These are phyloP conservation scores for Melopsittacus undulatus DNA, from an alignment of 2,797 vertebrate genomes.

Conservation along the genomic window DNA sequence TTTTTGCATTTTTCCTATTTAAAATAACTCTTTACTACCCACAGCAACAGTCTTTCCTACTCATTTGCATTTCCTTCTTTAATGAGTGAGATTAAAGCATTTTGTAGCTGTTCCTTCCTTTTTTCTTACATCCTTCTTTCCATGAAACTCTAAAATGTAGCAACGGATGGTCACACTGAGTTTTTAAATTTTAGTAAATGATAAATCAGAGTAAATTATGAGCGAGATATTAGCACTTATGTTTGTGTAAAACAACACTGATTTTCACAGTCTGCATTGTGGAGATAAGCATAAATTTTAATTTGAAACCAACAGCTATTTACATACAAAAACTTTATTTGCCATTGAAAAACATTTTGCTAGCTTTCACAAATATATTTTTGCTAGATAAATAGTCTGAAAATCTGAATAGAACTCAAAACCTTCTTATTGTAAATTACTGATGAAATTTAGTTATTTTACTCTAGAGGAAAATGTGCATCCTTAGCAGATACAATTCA, in stretches of 20 bases:
- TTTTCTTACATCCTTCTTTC: neutral
- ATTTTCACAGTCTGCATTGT: constrained; percentile 60
- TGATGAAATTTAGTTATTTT: neutral
- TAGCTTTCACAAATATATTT: neutral
- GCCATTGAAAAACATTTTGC: neutral
- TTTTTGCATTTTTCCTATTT: neutral
- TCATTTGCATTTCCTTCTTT: neutral
- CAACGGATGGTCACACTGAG: neutral
- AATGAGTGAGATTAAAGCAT: neutral
- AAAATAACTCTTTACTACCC: neutral
- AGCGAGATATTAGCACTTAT: constrained; percentile 63
- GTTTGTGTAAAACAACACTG: constrained; percentile 64
- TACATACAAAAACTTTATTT: neutral
- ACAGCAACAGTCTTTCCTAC: neutral
- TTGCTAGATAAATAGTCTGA: neutral
- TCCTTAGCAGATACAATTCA: neutral
- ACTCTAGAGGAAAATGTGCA: neutral
- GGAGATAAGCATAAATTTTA: neutral
- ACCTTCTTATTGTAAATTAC: neutral
- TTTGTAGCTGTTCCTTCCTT: neutral
- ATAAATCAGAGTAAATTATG: constrained; percentile 50
- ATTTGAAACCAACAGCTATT: neutral
- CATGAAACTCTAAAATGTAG: neutral
- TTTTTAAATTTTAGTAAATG: constrained; percentile 72
- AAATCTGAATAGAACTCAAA: neutral